A percentile compares a stretch with the other conserved stretches of the same genome.
Evolutionary conservation across 1,140 invertebrate species (phyloP).

Genomic region (Phenacoccus solenopsis): DNA sequence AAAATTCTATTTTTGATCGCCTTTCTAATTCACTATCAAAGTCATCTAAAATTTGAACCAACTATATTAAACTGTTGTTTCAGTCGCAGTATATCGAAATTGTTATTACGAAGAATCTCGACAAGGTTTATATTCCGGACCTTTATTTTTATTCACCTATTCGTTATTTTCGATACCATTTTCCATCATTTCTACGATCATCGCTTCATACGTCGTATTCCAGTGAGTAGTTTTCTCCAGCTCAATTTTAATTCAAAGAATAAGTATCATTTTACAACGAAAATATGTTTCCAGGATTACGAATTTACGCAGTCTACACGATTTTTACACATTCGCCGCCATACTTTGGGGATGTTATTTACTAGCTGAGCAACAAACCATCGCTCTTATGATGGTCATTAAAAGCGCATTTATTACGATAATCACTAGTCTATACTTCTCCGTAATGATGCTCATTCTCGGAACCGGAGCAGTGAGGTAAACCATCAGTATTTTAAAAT

Average conservation of each 20-base stretch:
- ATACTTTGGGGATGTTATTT: constrained; percentile 66
- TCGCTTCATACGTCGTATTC: constrained; percentile 53
- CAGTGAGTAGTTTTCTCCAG: constrained; percentile 43
- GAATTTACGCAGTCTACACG: constrained; percentile 24
- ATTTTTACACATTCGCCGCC: constrained; percentile 29
- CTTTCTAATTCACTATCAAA: too few relatives aligned
- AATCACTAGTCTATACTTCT: constrained; percentile 59
- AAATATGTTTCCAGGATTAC: constrained; percentile 27
- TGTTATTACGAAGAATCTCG: constrained; percentile 80
- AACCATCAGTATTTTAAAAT: too few relatives aligned
- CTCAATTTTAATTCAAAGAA: background rate
- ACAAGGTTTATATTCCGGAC: constrained; percentile 73
- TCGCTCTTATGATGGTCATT: constrained; percentile 66
- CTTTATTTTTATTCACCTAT: constrained; percentile 66
- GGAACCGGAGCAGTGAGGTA: constrained; percentile 68
- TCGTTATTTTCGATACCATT: constrained; percentile 65
- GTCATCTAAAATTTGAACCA: too few relatives aligned
- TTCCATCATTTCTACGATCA: constrained; percentile 53
- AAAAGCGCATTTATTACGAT: constrained; percentile 61
- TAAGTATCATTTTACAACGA: background rate
- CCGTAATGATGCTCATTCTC: constrained; percentile 56
- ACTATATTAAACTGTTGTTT: constrained; percentile 18
- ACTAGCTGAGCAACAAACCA: constrained; percentile 69
- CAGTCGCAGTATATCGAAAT: constrained; percentile 71
- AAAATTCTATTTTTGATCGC: too few relatives aligned